Percentiles rank a stretch among this genome's conserved stretches.
phyloP scores from a whole-genome alignment of 1,140 invertebrate genomes.

The Myzus persicae region DNA sequence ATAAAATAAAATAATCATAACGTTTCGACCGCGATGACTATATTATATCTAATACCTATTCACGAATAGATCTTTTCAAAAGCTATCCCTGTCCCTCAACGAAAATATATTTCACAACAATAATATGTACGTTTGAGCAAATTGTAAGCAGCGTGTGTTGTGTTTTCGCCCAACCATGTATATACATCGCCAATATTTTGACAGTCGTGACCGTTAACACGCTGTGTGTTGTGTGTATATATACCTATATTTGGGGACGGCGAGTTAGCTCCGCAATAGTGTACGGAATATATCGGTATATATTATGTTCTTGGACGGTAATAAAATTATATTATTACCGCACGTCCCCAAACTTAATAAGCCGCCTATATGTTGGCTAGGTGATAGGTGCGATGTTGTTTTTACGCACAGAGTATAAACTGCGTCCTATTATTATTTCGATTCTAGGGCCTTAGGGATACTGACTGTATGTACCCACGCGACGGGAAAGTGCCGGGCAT shows the following conservation, averaged over 20 bases:
- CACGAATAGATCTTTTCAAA: neutral
- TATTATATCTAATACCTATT: neutral
- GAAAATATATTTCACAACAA: neutral
- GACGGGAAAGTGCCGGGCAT: neutral
- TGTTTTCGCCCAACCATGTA: neutral
- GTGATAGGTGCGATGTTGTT: neutral
- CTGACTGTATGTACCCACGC: too few relatives aligned
- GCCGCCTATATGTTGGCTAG: neutral
- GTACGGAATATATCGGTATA: neutral
- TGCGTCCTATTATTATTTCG: neutral
- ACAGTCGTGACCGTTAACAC: neutral
- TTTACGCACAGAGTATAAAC: neutral
- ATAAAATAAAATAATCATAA: conserved; percentile 9
- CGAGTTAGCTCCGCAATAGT: neutral
- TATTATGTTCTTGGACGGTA: neutral
- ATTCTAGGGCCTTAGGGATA: neutral
- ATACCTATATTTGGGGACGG: neutral
- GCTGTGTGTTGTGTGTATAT: neutral
- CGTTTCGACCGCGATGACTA: neutral
- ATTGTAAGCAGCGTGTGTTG: neutral
- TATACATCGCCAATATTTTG: neutral
- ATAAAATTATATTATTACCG: conserved; percentile 7
- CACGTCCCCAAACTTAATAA: neutral
- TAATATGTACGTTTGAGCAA: neutral
- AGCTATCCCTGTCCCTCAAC: too few relatives aligned